Conservation (phyloP, 35 echinoderm and acorn worm species). For the Patiria miniata region DNA sequence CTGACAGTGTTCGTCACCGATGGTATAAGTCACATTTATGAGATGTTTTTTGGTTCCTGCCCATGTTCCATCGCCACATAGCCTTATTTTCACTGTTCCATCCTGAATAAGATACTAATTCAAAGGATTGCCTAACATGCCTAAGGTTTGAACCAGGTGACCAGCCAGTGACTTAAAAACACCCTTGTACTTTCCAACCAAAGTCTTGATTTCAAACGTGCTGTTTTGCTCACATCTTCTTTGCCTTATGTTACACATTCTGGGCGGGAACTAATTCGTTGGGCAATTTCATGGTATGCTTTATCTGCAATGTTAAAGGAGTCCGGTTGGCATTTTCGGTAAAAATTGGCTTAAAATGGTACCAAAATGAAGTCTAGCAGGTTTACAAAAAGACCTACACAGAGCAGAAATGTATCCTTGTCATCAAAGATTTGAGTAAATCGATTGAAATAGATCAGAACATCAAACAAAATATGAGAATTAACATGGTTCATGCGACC, state of each 20-base stretch:
- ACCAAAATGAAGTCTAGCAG: too few relatives aligned
- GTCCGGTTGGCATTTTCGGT: too few relatives aligned
- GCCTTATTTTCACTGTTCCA: slow-evolving; percentile 43
- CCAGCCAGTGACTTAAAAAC: slow-evolving; percentile 22
- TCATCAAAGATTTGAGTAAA: too few relatives aligned
- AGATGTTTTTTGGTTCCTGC: slow-evolving; percentile 55
- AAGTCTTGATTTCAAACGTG: neutral
- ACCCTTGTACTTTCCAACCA: slow-evolving; percentile 29
- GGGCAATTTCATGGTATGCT: slow-evolving; percentile 58
- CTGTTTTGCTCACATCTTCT: slow-evolving; percentile 39
- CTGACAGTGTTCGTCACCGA: slow-evolving; percentile 48
- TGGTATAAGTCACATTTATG: slow-evolving; percentile 57
- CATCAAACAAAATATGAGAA: too few relatives aligned
- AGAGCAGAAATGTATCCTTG: too few relatives aligned
- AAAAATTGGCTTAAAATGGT: too few relatives aligned
- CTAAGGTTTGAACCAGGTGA: slow-evolving; percentile 43
- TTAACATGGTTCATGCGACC: too few relatives aligned
- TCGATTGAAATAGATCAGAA: too few relatives aligned
- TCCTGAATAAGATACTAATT: slow-evolving; percentile 3
- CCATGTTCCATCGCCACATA: slow-evolving; percentile 45
- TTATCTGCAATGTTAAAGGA: slow-evolving; percentile 36
- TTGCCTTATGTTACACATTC: slow-evolving; percentile 27
- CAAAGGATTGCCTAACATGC: neutral
- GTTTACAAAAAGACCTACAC: too few relatives aligned
- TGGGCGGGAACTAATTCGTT: slow-evolving; percentile 8